A percentile compares a stretch with the other conserved stretches of the same genome.
phyloP scores from a whole-genome alignment of 2,797 vertebrate genomes.

The Eulemur albifrons region DNA sequence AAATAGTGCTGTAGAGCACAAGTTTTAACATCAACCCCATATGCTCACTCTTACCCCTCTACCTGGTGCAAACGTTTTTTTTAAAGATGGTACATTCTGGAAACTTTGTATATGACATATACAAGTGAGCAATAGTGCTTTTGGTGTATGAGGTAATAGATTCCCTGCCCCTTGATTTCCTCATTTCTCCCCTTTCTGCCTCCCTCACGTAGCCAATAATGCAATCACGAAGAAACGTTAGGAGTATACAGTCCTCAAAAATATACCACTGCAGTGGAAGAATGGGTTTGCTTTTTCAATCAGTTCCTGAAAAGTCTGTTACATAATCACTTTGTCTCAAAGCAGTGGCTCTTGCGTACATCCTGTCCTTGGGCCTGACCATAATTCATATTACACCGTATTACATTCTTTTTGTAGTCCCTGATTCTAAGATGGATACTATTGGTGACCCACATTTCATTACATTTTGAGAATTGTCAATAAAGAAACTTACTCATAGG shows the following conservation, averaged over 20 bases:
- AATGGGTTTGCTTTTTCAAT: not conserved
- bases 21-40: not conserved
- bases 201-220: not conserved
- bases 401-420: not conserved
- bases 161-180: not conserved
- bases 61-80: not conserved
- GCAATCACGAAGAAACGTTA: not conserved
- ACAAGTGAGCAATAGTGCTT: not conserved
- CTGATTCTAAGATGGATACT: not conserved
- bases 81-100: not conserved
- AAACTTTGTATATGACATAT: not conserved
- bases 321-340: not conserved
- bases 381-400: not conserved
- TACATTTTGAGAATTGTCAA: not conserved
- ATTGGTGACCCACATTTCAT: not conserved
- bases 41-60: not conserved
- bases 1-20: not conserved
- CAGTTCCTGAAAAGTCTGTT: not conserved
- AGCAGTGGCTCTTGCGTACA: not conserved
- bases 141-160: not conserved
- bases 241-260: not conserved
- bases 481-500: not conserved
- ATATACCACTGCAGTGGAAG: not conserved
- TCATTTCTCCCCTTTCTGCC: not conserved
- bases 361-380: not conserved